Evolutionary conservation across 2,113 vertebrate species (phyloP), one percentile per base, ranked within the genome.

Genomic region (Pelecanoides urinatrix): DNA sequence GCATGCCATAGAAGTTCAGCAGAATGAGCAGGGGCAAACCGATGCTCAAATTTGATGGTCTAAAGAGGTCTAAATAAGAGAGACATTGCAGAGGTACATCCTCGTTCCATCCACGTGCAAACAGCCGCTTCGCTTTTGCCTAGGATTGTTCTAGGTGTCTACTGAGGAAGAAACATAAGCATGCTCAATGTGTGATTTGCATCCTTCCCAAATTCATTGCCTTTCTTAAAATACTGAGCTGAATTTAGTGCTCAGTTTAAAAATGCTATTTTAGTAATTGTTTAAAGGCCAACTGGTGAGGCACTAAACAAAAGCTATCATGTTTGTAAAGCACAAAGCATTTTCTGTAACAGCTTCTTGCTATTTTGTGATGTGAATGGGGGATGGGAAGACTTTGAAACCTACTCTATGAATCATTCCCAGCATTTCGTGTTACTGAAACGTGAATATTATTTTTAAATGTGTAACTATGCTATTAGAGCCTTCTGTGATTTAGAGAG

Each of bases 211-310:
- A 91, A 96, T 89, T 89, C 73, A 76, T 49, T 68, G 70, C 66
- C 89, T 93, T 94, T 89, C 75, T 78, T 94, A 79, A 94, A 95
- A 97, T 89, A 91, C 80, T 65, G 75, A 42, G 65, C 68, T 85
- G 88, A 91, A 94, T 97, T 85, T 92, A 97, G 73, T 91, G 73
- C 62, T 91, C 29, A 42, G 73, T 95, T 97, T 96, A 92, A 94
- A 94, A 94, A 94, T 82, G 36, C 21, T 92, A 45, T 94, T 94
- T 92, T 61, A 34, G 83, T 95, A 94, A 95, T 91, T 91, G 92
- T 94, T 94, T 89, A 87, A 94, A 94, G 95, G 91, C 88, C 62
- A 68, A 61, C 72, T 91, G 65, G 73, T 61, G 49, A 97, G 83
- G 83, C 76, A 89, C 62, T 94, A 78, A 95, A 92, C 77, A 95